Conservation (phyloP, 2,888 invertebrate genomes). For the Zygaena filipendulae region DNA sequence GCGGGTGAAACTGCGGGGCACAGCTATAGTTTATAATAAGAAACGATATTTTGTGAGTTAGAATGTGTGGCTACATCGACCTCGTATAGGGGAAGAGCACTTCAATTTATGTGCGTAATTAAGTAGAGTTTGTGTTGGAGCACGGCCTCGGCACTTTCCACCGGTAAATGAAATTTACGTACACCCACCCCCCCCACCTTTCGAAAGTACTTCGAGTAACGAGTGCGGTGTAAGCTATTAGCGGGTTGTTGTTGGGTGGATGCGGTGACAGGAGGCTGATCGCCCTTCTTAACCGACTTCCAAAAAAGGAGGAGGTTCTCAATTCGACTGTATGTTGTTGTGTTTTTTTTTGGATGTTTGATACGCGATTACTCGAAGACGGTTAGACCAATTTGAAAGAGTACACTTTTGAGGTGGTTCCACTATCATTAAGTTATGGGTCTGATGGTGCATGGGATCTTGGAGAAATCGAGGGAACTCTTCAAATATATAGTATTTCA, state of each 20-base stretch:
- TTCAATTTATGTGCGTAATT: constrained; percentile 67
- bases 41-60: constrained; percentile 39
- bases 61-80: constrained; percentile 47
- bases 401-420: background rate
- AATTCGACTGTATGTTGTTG: background rate
- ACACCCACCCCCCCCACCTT: constrained; percentile 53
- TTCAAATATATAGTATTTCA: background rate
- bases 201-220: constrained; percentile 38
- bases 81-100: constrained; percentile 55
- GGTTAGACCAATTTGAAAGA: no score
- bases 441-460: background rate
- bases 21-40: no score
- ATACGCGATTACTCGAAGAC: no score
- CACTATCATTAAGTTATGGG: background rate
- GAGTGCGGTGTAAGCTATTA: constrained; percentile 9
- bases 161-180: constrained; percentile 66
- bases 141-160: constrained; percentile 57
- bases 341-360: background rate
- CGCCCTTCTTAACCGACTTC: background rate
- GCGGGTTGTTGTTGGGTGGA: constrained; percentile 17
- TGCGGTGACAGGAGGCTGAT: no score
- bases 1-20: no score
- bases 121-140: constrained; percentile 63
- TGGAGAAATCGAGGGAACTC: background rate
- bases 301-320: background rate